Conservation (phyloP, 1,140 invertebrate species). For the Pseudomyrmex flavicornis region DNA sequence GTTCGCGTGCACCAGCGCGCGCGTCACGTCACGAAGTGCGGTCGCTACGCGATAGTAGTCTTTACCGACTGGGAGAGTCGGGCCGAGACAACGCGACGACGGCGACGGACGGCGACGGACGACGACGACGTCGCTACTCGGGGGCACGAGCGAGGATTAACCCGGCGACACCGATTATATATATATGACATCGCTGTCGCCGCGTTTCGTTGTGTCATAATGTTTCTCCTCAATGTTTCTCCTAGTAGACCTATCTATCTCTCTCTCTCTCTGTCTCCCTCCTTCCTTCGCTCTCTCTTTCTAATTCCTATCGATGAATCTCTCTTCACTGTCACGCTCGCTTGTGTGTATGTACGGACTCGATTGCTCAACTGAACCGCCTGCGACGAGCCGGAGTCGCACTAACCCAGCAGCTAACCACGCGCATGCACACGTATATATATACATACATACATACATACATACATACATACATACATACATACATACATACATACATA, state of each 20-base stretch:
- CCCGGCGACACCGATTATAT: conserved; percentile 70
- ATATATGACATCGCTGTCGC: conserved; percentile 73
- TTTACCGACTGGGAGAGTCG: conserved; percentile 52
- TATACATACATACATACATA: neutral
- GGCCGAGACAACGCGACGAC: neutral
- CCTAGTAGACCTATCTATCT: neutral
- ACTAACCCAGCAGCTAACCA: conserved; percentile 60
- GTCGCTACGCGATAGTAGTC: neutral
- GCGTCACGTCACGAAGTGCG: conserved; percentile 28
- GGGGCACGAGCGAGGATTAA: conserved; percentile 3
- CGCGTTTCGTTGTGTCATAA: conserved; percentile 33
- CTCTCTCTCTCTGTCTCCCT: neutral
- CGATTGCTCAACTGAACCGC: conserved; percentile 72
- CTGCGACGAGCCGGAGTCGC: conserved; percentile 70
- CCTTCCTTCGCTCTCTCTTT: conserved; percentile 2
- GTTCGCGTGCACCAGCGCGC: conserved; percentile 17
- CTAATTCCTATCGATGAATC: conserved; percentile 17
- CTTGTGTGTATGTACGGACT: conserved; percentile 68
- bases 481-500: too few relatives aligned
- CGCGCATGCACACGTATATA: conserved; percentile 5
- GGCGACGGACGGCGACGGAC: conserved; percentile 11
- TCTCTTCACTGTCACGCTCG: conserved; percentile 3
- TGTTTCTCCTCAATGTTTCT: conserved; percentile 45
- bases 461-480: neutral
- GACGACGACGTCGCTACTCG: neutral